Evolutionary conservation across 2,113 vertebrate species (phyloP), one percentile per base, ranked within the genome.

Genomic region (Ancistrus triradiatus): DNA sequence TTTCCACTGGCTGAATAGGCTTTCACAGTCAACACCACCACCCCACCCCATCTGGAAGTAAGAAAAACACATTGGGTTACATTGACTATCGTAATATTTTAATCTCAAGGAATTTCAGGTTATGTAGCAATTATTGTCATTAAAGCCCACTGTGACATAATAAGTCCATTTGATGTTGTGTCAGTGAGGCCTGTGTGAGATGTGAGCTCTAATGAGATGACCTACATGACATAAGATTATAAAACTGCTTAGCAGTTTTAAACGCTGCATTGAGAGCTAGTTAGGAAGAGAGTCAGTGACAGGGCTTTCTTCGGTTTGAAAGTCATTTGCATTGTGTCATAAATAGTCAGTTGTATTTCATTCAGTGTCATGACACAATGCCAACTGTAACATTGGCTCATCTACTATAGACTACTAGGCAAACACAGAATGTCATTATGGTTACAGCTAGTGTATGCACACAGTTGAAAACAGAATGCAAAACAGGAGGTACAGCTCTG

Each of bases 1-100:
- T 83, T 78, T 10, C 17, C 21, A 8, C 59, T 59, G 75, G 78
- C 81, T 88, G 78, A 83, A 84, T 80, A 78, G 80, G 75, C 74
- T 83, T 73, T 74, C 75, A 81, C 77, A 78, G 65, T n/a, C n/a
- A n/a, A n/a, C n/a, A n/a, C n/a, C n/a, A n/a, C n/a, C n/a, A n/a
- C n/a, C n/a, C n/a, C n/a, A n/a, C n/a, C 50, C 42, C 59, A 49
- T 73, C 66, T 76, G 58, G 69, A 52, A 59, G 50, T 17, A 60
- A 9, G 22, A 17, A 72, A 69, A 75, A 51, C 53, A 62, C 70
- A 67, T 72, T 48, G 49, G 61, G 70, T 66, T 64, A 22, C 64
- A 40, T 53, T 52, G 22, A 57, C 61, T 63, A 74, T 66, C 63
- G 63, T 74, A 74, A 73, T 59, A 73, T 75, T 70, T 77, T 59